Evolutionary conservation across 1,140 invertebrate species (phyloP).

Genomic region (Diplogasteroides magnus): DNA sequence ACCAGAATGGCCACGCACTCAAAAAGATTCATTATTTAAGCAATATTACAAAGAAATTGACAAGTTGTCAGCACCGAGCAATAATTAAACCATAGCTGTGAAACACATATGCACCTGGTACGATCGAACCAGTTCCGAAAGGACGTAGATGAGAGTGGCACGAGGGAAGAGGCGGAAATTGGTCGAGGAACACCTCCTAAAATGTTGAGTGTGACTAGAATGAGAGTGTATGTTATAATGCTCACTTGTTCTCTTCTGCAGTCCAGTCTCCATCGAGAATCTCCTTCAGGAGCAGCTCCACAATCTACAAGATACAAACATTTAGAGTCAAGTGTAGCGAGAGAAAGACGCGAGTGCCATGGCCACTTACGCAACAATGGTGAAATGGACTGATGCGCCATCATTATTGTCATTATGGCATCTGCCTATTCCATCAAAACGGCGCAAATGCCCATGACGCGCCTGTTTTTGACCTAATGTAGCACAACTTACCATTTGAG

Average conservation of each 20-base stretch:
- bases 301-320: constrained; percentile 67
- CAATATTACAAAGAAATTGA: background rate
- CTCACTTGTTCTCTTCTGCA: background rate
- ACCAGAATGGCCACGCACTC: background rate
- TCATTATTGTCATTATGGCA: too few species aligned
- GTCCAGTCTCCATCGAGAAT: constrained; percentile 8
- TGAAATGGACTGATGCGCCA: too few species aligned
- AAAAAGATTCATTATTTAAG: background rate
- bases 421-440: too few species aligned
- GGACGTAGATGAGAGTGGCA: constrained; percentile 60
- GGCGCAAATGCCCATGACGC: too few species aligned
- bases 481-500: too few species aligned
- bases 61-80: too few species aligned
- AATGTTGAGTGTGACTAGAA: background rate
- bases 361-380: too few species aligned
- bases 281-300: constrained; percentile 62
- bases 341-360: too few species aligned
- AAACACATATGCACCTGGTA: background rate
- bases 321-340: background rate
- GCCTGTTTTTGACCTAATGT: too few species aligned
- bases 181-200: background rate
- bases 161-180: background rate
- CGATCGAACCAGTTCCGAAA: constrained; percentile 76
- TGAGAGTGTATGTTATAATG: too few species aligned
- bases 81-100: too few species aligned